Evolutionary conservation across 2,888 invertebrate species (phyloP).

Genomic region (Osmoderma eremita): DNA sequence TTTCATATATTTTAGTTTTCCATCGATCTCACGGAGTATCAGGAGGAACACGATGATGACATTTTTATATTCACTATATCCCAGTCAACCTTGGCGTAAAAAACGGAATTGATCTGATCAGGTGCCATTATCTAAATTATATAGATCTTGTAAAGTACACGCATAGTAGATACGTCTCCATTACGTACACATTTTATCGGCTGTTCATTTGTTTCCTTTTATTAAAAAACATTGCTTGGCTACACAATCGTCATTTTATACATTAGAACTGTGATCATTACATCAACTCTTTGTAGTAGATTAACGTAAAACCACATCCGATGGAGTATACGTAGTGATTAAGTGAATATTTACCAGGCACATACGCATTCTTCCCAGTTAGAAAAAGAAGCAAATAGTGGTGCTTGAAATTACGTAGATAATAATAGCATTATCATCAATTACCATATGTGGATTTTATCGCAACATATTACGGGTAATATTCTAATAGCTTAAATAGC

Average conservation of each 20-base stretch:
- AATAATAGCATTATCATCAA: conserved; percentile 25
- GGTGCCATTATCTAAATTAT: conserved; percentile 37
- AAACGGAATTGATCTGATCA: conserved; percentile 47
- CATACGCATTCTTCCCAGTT: conserved; percentile 4
- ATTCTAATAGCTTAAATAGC: conserved; percentile 35
- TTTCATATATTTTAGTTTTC: conserved; percentile 12
- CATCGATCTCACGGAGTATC: conserved; percentile 39
- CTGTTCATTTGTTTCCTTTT: conserved; percentile 19
- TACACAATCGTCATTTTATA: conserved; percentile 24
- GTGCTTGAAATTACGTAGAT: conserved; percentile 33
- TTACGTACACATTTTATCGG: conserved; percentile 9
- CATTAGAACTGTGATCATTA: conserved; percentile 39
- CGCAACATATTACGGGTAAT: conserved; percentile 37
- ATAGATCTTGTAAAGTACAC: conserved; percentile 27
- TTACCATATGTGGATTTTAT: conserved; percentile 28
- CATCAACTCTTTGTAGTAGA: conserved; percentile 35
- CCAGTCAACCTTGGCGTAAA: conserved; percentile 57
- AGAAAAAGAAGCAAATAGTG: conserved; percentile 31
- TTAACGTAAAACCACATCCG: conserved; percentile 41
- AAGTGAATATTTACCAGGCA: conserved; percentile 7
- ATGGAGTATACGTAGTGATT: conserved; percentile 22
- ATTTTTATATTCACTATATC: conserved; percentile 49
- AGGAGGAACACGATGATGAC: conserved; percentile 41
- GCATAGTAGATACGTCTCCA: conserved; percentile 23
- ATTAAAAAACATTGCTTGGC: neutral